phyloP scores from a whole-genome alignment of 2,113 vertebrate genomes.

The Balaeniceps rex region DNA sequence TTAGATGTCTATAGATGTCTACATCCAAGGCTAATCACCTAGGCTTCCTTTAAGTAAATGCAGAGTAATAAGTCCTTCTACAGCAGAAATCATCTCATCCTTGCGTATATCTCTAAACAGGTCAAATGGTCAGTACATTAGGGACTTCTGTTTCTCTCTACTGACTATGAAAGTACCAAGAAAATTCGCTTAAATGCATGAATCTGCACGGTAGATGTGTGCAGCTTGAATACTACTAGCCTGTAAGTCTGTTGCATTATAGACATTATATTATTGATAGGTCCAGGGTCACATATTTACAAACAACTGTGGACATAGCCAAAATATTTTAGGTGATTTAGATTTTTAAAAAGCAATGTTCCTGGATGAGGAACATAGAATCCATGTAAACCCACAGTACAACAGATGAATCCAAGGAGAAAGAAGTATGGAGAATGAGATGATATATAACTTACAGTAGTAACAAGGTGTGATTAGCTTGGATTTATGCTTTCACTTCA shows the following conservation, averaged over 20 bases:
- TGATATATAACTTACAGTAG: neutral
- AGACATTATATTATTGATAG: neutral
- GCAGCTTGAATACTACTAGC: neutral
- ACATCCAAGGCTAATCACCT: neutral
- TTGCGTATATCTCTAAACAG: neutral
- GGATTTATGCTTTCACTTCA: neutral
- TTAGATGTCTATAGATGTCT: neutral
- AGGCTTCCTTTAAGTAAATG: neutral
- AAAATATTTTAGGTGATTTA: neutral
- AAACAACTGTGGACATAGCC: neutral
- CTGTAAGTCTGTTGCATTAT: neutral
- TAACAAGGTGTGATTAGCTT: neutral
- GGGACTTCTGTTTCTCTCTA: neutral
- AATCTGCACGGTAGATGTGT: neutral
- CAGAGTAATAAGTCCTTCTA: neutral
- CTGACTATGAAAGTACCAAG: neutral
- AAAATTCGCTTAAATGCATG: neutral
- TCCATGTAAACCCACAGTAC: neutral
- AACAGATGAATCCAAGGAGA: neutral
- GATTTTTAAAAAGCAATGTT: neutral
- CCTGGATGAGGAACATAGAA: neutral
- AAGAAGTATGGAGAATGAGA: neutral
- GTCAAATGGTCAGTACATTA: neutral
- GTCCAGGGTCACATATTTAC: neutral
- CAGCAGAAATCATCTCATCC: neutral